phyloP scores from a whole-genome alignment of 2,113 vertebrate genomes.

The Scophthalmus maximus region DNA sequence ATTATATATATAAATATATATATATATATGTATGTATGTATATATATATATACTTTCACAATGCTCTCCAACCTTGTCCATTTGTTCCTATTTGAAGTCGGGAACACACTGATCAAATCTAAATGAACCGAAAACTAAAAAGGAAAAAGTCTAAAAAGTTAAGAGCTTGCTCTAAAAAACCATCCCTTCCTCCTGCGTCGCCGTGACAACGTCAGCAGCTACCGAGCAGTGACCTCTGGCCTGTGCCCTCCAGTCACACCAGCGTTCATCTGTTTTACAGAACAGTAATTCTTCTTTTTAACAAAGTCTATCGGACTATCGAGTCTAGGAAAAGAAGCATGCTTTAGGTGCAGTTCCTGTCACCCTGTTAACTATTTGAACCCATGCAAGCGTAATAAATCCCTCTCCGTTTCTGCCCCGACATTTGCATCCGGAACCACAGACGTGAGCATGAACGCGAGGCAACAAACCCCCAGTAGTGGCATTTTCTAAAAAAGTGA shows the following conservation, averaged over 20 bases:
- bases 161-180: constrained; percentile 70
- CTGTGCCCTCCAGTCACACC: constrained; percentile 64
- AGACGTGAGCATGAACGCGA: constrained; percentile 72
- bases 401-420: constrained; percentile 74
- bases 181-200: constrained; percentile 67
- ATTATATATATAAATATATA: constrained; percentile 56
- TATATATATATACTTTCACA: constrained; percentile 45
- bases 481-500: constrained; percentile 66
- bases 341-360: constrained; percentile 83
- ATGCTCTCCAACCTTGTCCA: constrained; percentile 56
- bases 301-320: constrained; percentile 83
- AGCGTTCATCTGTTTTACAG: constrained; percentile 75
- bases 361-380: constrained; percentile 86
- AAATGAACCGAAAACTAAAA: constrained; percentile 56
- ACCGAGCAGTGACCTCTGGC: constrained; percentile 53
- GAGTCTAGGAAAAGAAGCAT: constrained; percentile 88
- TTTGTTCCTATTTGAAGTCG: constrained; percentile 58
- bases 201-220: constrained; percentile 68
- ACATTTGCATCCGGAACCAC: constrained; percentile 76
- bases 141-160: constrained; percentile 58
- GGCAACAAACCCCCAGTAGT: constrained; percentile 78
- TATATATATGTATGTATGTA: constrained; percentile 26
- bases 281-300: constrained; percentile 82
- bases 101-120: constrained; percentile 69
- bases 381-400: constrained; percentile 88